Conservation (phyloP, 2,888 invertebrate species). For the Eupithecia exiguata region DNA sequence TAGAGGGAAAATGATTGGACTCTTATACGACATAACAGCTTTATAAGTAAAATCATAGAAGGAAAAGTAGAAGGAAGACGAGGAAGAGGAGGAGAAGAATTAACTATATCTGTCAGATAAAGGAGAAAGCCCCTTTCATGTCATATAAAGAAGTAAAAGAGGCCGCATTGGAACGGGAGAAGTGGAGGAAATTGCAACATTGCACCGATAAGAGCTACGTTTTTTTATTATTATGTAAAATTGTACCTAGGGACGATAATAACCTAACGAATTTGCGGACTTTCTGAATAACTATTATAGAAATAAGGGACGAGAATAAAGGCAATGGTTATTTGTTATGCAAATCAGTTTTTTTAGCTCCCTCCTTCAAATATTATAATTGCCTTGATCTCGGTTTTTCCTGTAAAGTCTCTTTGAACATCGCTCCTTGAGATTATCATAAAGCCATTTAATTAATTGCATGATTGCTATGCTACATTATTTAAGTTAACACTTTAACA, state of each 20-base stretch:
- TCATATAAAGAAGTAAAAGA: no score
- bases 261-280: not conserved
- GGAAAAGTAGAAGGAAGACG: no score
- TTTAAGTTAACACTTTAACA: not conserved
- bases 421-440: conserved; percentile 23
- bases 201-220: no score
- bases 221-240: no score
- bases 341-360: conserved; percentile 51
- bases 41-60: no score
- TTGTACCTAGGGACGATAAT: not conserved
- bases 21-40: no score
- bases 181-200: no score
- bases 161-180: no score
- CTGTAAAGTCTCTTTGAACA: conserved; percentile 44
- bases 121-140: no score
- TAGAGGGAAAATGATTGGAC: no score
- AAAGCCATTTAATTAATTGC: not conserved
- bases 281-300: not conserved
- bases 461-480: not conserved
- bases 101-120: no score
- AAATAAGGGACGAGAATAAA: conserved; percentile 25
- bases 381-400: conserved; percentile 47
- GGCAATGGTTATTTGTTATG: conserved; percentile 49
- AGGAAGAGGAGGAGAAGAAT: no score
- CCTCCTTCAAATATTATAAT: conserved; percentile 47